These are phyloP conservation scores for Chionoecetes opilio DNA, from an alignment of 1,140 invertebrate species.

Conservation along the genomic window DNA sequence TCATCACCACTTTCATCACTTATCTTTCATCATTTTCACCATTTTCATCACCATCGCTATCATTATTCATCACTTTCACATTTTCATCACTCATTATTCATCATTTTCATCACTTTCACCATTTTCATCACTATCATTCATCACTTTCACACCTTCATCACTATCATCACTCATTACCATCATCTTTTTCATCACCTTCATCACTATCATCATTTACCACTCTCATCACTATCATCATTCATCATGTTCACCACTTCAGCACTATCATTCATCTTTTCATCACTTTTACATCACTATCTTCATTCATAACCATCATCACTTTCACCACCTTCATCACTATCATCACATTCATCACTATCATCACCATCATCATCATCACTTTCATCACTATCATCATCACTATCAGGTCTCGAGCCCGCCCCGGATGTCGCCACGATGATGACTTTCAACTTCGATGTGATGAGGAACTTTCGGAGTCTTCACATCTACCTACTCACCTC, in stretches of 20 bases:
- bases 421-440: conserved; percentile 84
- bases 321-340: not conserved
- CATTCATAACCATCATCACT: not conserved
- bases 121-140: not conserved
- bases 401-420: conserved; percentile 58
- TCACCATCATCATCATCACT: too few relatives aligned
- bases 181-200: not conserved
- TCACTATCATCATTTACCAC: not conserved
- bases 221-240: too few relatives aligned
- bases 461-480: conserved; percentile 88
- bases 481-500: conserved; percentile 84
- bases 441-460: conserved; percentile 88
- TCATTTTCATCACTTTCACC: not conserved
- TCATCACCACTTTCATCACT: not conserved
- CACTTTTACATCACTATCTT: not conserved
- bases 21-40: not conserved
- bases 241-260: not conserved
- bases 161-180: not conserved
- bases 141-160: not conserved
- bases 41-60: not conserved
- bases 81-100: not conserved
- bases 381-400: not conserved
- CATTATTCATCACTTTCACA: too few relatives aligned
- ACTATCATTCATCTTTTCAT: not conserved
- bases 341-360: not conserved